Evolutionary conservation across 2,113 vertebrate genomes (phyloP).

Genomic region (Arothron firmamentum): DNA sequence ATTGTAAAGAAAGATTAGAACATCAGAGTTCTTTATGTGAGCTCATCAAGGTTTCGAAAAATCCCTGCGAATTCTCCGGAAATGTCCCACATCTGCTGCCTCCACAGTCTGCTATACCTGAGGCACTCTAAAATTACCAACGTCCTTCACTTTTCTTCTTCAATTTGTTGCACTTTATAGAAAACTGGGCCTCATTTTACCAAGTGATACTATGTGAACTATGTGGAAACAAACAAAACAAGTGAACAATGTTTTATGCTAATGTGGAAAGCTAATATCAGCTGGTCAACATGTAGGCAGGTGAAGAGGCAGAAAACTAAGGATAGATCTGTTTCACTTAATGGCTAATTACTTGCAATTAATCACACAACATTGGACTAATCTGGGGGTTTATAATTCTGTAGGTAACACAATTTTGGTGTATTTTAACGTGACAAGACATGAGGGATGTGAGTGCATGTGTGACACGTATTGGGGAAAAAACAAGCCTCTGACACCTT

Average conservation of each 20-base stretch:
- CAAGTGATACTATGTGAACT: conserved; percentile 38
- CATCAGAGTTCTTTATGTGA: conserved; percentile 36
- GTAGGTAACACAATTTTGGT: conserved; percentile 35
- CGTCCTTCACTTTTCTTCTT: background rate
- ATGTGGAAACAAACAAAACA: conserved; percentile 52
- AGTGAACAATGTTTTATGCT: conserved; percentile 63
- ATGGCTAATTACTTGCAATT: conserved; percentile 61
- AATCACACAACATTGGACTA: conserved; percentile 64
- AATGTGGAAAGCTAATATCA: conserved; percentile 45
- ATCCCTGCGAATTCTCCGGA: conserved; percentile 50
- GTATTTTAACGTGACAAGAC: conserved; percentile 17
- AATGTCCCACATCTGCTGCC: conserved; percentile 7
- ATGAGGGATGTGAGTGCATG: background rate
- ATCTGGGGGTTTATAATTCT: conserved; percentile 63
- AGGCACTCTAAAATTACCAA: conserved; percentile 19
- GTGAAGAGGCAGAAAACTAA: conserved; percentile 37
- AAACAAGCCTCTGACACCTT: conserved; percentile 17
- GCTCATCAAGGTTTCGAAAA: conserved; percentile 51
- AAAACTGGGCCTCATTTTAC: conserved; percentile 34
- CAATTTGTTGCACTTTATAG: conserved; percentile 16
- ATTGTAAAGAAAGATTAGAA: conserved; percentile 33
- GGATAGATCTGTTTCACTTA: conserved; percentile 49
- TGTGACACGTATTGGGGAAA: background rate
- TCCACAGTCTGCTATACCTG: background rate
- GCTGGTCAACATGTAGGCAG: conserved; percentile 22